These are phyloP conservation scores for Hoplodrina ambigua DNA, from an alignment of 2,888 invertebrate species.

Conservation along the genomic window DNA sequence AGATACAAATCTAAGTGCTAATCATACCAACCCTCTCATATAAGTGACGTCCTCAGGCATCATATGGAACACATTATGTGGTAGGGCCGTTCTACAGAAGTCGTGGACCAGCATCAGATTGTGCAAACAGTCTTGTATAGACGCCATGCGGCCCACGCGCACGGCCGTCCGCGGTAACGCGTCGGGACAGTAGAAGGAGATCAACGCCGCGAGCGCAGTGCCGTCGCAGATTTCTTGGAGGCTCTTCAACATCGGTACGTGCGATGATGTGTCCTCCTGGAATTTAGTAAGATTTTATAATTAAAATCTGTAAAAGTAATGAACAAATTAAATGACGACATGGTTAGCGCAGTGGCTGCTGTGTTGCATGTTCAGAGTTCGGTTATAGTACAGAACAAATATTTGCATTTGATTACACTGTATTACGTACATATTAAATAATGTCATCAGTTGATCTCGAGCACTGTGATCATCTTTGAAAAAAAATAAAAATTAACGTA, in stretches of 20 bases:
- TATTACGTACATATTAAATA: too few species aligned
- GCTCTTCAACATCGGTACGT: constrained; percentile 94
- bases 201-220: constrained; percentile 95
- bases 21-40: constrained; percentile 93
- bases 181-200: constrained; percentile 96
- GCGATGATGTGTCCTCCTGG: constrained; percentile 90
- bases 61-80: constrained; percentile 97
- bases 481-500: too few species aligned
- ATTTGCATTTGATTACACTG: too few species aligned
- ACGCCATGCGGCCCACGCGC: constrained; percentile 91
- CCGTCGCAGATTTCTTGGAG: constrained; percentile 98
- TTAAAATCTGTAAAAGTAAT: background rate
- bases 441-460: too few species aligned
- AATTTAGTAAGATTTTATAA: constrained; percentile 36
- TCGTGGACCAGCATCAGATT: constrained; percentile 96
- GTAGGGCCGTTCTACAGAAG: constrained; percentile 96
- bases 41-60: constrained; percentile 98
- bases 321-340: too few species aligned
- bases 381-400: too few species aligned
- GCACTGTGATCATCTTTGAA: too few species aligned
- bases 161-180: constrained; percentile 89
- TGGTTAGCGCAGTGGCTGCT: too few species aligned
- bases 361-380: too few species aligned
- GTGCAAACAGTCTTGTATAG: constrained; percentile 97
- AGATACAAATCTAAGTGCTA: background rate